phyloP scores from a whole-genome alignment of 2,113 vertebrate species.

The Ardeotis arabs region DNA sequence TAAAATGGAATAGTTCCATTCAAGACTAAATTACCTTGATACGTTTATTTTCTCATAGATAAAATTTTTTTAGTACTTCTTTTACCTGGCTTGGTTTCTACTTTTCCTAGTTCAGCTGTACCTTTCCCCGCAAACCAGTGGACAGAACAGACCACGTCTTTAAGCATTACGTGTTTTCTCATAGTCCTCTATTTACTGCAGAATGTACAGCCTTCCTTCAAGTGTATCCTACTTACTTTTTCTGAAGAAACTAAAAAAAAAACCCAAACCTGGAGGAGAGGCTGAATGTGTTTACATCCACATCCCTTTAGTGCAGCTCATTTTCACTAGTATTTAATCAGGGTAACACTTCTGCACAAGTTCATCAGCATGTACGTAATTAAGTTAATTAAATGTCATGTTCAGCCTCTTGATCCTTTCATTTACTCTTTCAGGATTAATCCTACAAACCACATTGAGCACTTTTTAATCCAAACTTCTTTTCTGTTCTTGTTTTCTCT shows the following conservation, averaged over 20 bases:
- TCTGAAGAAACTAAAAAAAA: background rate
- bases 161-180: background rate
- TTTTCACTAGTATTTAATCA: background rate
- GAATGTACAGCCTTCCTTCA: background rate
- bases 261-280: background rate
- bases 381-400: constrained; percentile 29
- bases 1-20: background rate
- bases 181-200: too few species aligned
- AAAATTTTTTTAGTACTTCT: background rate
- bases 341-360: background rate
- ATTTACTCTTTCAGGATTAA: constrained; percentile 7
- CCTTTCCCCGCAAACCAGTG: background rate
- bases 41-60: background rate
- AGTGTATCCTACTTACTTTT: background rate
- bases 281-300: background rate
- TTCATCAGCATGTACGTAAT: background rate
- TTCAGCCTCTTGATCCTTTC: constrained; percentile 21
- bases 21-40: background rate
- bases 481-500: background rate
- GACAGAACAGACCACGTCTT: background rate
- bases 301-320: background rate
- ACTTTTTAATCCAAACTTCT: background rate
- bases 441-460: background rate
- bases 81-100: background rate
- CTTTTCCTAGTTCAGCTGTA: background rate